Evolutionary conservation across 2,113 vertebrate species (phyloP).

Genomic region (Silurus glanis): DNA sequence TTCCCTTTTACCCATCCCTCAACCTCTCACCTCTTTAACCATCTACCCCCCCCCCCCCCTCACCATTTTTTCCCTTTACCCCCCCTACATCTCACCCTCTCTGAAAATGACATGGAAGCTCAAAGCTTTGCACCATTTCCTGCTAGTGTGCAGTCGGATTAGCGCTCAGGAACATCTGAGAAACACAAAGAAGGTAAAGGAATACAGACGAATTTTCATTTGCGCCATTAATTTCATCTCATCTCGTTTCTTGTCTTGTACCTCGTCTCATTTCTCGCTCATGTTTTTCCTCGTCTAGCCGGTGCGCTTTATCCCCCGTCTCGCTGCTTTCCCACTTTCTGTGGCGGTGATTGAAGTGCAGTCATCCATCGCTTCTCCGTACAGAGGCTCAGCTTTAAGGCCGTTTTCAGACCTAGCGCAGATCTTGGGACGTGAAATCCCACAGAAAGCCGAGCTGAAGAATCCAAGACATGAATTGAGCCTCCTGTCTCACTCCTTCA

Average conservation of each 20-base stretch:
- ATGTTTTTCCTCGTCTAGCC: not conserved
- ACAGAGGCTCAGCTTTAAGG: not conserved
- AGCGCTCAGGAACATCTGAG: not conserved
- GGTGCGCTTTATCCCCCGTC: not conserved
- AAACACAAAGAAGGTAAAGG: not conserved
- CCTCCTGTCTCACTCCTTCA: not conserved
- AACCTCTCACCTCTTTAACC: too few relatives aligned
- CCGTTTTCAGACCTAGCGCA: not conserved
- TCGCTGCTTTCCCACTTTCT: not conserved
- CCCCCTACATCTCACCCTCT: too few relatives aligned
- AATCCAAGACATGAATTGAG: not conserved
- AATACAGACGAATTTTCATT: not conserved
- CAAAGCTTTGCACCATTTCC: not conserved
- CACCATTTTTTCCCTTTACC: too few relatives aligned
- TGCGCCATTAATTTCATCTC: not conserved
- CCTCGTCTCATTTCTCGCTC: not conserved
- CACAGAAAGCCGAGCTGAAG: not conserved
- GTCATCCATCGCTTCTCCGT: not conserved
- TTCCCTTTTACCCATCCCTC: too few relatives aligned
- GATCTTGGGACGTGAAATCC: not conserved
- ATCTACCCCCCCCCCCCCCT: too few relatives aligned
- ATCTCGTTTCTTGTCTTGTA: too few relatives aligned
- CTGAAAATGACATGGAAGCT: not conserved
- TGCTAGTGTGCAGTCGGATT: not conserved
- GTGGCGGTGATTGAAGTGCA: slow-evolving; percentile 12